Evolutionary conservation across 2,797 vertebrate species (phyloP).

Genomic region (Monodelphis domestica): DNA sequence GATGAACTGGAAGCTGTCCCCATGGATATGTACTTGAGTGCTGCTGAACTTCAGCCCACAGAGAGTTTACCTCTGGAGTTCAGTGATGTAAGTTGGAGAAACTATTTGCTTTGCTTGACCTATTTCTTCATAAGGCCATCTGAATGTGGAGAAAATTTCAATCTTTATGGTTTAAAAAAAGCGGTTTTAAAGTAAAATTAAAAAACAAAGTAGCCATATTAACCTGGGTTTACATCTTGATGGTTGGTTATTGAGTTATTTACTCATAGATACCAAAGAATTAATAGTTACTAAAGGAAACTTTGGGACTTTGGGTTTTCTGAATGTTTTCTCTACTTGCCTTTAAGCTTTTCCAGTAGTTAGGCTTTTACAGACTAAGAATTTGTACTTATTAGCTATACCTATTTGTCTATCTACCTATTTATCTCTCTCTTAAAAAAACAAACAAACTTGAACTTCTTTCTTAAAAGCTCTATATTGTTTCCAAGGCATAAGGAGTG

Average conservation of each 20-base stretch:
- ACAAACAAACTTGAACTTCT: no score
- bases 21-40: conserved; percentile 95
- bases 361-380: neutral
- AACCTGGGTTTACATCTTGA: neutral
- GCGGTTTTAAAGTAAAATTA: no score
- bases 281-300: neutral
- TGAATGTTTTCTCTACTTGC: neutral
- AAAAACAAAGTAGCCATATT: conserved; percentile 36
- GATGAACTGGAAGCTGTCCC: conserved; percentile 89
- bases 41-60: conserved; percentile 96
- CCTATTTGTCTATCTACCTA: no score
- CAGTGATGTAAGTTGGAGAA: conserved; percentile 92
- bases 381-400: no score
- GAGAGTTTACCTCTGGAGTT: conserved; percentile 97
- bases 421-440: no score
- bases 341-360: neutral
- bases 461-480: no score
- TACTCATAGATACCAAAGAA: neutral
- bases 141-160: conserved; percentile 66
- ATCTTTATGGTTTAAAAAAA: conserved; percentile 25
- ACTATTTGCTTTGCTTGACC: conserved; percentile 55
- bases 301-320: neutral
- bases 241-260: neutral
- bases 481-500: no score
- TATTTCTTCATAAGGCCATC: conserved; percentile 43